Percentiles rank a stretch among this genome's conserved stretches.
These are phyloP conservation scores for Timandra comae DNA, from an alignment of 2,888 invertebrate genomes.

Conservation along the genomic window DNA sequence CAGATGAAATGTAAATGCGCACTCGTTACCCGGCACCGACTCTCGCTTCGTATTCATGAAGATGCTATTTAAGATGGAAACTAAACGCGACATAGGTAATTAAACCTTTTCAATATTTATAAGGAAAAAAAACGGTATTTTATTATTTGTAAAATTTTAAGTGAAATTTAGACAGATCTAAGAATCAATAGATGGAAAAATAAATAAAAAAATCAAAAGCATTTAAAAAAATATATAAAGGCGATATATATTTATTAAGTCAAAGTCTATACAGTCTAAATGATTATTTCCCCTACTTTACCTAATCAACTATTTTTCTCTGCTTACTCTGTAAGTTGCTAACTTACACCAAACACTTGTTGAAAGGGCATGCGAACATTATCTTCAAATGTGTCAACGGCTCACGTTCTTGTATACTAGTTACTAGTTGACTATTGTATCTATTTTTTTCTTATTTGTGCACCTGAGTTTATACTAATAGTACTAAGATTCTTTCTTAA, in stretches of 20 bases:
- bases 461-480: constrained; percentile 25
- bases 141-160: too few species aligned
- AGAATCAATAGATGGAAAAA: too few species aligned
- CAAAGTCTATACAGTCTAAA: too few species aligned
- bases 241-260: too few species aligned
- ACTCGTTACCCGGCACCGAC: constrained; percentile 70
- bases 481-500: constrained; percentile 8
- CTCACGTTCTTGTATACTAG: constrained; percentile 60
- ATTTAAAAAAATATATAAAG: too few species aligned
- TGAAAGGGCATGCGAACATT: constrained; percentile 65
- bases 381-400: constrained; percentile 75
- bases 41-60: constrained; percentile 74
- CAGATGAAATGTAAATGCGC: constrained; percentile 75
- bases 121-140: too few species aligned
- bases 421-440: constrained; percentile 50
- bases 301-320: too few species aligned
- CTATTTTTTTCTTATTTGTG: constrained; percentile 44
- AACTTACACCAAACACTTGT: constrained; percentile 26
- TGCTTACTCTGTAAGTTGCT: constrained; percentile 12
- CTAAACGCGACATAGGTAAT: constrained; percentile 15
- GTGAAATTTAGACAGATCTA: too few species aligned
- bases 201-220: too few species aligned
- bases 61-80: constrained; percentile 18
- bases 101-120: too few species aligned
- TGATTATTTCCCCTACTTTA: too few species aligned